These are phyloP conservation scores for Brachypterus glaber DNA, from an alignment of 2,888 invertebrate genomes.

Conservation along the genomic window DNA sequence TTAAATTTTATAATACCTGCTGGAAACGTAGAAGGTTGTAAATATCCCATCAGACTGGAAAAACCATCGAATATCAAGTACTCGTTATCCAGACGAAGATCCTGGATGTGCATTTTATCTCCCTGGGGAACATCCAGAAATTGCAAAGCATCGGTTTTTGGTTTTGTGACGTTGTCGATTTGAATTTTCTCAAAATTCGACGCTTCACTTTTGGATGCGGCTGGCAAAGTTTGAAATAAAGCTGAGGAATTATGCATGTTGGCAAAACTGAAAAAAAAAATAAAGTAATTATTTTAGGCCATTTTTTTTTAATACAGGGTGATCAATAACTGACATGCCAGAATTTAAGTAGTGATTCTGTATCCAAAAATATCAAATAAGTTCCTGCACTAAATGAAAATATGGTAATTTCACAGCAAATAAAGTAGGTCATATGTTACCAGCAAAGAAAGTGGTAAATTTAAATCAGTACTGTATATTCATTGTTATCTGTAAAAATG, in stretches of 20 bases:
- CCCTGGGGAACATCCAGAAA: conserved; percentile 37
- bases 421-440: too few relatives aligned
- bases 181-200: conserved; percentile 21
- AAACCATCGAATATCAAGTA: conserved; percentile 55
- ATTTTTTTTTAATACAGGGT: too few relatives aligned
- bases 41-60: conserved; percentile 50
- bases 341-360: too few relatives aligned
- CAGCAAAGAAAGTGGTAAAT: too few relatives aligned
- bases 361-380: too few relatives aligned
- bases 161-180: conserved; percentile 21
- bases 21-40: conserved; percentile 57
- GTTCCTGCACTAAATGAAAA: too few relatives aligned
- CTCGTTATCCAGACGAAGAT: conserved; percentile 50
- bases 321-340: too few relatives aligned
- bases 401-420: too few relatives aligned
- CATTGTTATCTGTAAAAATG: too few relatives aligned
- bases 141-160: conserved; percentile 23
- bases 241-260: neutral
- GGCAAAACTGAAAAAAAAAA: neutral
- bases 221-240: conserved; percentile 10
- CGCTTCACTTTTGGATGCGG: conserved; percentile 10
- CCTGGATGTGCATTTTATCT: conserved; percentile 38
- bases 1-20: conserved; percentile 41
- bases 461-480: too few relatives aligned
- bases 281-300: too few relatives aligned